Evolutionary conservation across 2,113 vertebrate species (phyloP).

Genomic region (Alosa alosa): DNA sequence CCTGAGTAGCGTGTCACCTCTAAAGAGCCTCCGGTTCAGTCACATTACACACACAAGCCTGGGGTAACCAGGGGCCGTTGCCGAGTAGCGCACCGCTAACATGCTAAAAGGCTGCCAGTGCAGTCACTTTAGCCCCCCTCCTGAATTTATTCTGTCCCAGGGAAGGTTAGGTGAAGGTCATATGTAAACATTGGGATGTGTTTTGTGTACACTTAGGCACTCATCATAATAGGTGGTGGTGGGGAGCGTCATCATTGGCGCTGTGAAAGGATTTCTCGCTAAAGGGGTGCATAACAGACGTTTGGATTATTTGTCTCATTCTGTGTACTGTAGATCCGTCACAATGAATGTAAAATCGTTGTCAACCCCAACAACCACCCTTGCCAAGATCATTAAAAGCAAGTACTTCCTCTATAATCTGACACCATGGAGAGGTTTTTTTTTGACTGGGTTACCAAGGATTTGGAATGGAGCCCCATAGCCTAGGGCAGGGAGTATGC

Average conservation of each 20-base stretch:
- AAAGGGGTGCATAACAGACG: not conserved
- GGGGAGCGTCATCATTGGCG: not conserved
- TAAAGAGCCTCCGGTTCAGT: constrained; percentile 23
- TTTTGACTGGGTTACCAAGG: not conserved
- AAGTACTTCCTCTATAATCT: not conserved
- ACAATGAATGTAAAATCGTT: not conserved
- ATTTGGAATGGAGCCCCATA: constrained; percentile 8
- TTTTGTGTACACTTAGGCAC: not conserved
- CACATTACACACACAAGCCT: not conserved
- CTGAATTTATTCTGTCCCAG: constrained; percentile 10
- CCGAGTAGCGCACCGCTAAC: not conserved
- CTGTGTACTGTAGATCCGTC: constrained; percentile 16
- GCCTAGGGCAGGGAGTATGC: not conserved
- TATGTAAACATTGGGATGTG: not conserved
- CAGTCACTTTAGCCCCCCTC: not conserved
- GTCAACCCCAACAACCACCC: not conserved
- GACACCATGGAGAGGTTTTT: not conserved
- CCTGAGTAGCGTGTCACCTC: constrained; percentile 45
- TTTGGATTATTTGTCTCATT: not conserved
- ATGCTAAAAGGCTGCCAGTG: not conserved
- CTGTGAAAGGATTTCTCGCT: not conserved
- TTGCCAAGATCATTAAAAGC: constrained; percentile 9
- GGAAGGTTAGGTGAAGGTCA: not conserved
- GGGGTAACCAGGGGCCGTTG: not conserved
- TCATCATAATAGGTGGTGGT: not conserved